Base-by-base conservation (phyloP, 2,797 vertebrate genomes). In the Catharus ustulatus region DNA sequence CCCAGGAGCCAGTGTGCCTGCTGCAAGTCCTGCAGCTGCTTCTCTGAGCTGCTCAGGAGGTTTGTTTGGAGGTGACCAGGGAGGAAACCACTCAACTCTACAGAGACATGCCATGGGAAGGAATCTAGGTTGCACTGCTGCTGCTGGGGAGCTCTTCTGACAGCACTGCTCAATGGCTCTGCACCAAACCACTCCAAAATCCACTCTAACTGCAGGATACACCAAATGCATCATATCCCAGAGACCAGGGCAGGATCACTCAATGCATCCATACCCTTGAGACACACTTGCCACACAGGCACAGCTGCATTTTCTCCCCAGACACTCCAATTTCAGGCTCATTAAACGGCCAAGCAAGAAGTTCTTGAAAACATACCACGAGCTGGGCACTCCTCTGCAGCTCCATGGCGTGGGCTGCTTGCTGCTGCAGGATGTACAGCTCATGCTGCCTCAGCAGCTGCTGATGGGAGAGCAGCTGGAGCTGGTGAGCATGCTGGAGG, bases 401-500 rank as follows among this genome's bases (percentile, higher is more conserved):
- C 95, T 99, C 99, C 98, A 99, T 98, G 95, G 99, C 99, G 26
- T 99, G 99, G 8, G 98, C 99, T 0, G 99, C 98, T 96, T 99
- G 99, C 97, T 99, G 99, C 97, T 99, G 99, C 96, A 99, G 98
- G 98, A 99, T 99, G 95, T 99, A 98, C 15, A 99, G 96, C 96
- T 99, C 99, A 4, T 99, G 99, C 96, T 99, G 99, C 40, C 99
- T 97, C 58, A 99, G 98, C 95, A 99, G 98, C 97, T 99, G 99
- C 96, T 99, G 99, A 96, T 99, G 99, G 27, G 99, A 99, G 87
- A 99, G 98, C 23, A 99, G 98, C 98, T 99, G 99, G 62, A 99
- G 98, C 97, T 99, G 99, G 97, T 99, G 99, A 2, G 99, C 99
- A 0, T 99, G 99, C 96, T 99, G 99, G 91, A 99, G 98, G 58